Conservation (phyloP, 2,888 invertebrate species). For the Lampropteryx suffumata region DNA sequence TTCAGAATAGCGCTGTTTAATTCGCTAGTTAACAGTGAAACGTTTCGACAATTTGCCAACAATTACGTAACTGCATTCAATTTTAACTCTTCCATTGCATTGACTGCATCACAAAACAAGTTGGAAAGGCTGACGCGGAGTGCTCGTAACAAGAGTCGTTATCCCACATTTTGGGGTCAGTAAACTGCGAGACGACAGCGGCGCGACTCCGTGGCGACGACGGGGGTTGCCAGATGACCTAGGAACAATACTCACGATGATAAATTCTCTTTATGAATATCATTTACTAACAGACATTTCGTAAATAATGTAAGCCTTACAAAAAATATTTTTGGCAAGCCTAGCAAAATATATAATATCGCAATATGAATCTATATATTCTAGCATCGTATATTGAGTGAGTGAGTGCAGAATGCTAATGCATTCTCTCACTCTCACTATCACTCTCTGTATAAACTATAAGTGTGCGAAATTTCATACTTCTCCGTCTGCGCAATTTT, state of each 20-base stretch:
- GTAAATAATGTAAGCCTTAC: not conserved
- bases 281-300: not conserved
- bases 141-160: conserved; percentile 72
- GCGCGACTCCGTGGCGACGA: conserved; percentile 60
- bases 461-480: too few relatives aligned
- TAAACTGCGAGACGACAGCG: conserved; percentile 58
- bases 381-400: too few relatives aligned
- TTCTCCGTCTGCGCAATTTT: too few relatives aligned
- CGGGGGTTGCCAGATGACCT: conserved; percentile 51
- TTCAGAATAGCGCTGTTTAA: too few relatives aligned
- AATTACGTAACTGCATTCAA: conserved; percentile 50
- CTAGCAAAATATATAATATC: not conserved
- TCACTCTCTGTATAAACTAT: too few relatives aligned
- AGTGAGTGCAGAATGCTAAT: too few relatives aligned
- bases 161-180: conserved; percentile 76
- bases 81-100: conserved; percentile 61
- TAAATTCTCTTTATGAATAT: not conserved
- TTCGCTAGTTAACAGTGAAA: conserved; percentile 1
- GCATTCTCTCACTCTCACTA: too few relatives aligned
- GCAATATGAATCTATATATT: too few relatives aligned
- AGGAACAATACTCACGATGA: conserved; percentile 55
- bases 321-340: conserved; percentile 2
- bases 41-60: conserved; percentile 45
- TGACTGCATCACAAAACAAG: conserved; percentile 46
- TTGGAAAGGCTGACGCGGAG: conserved; percentile 52